These are phyloP conservation scores for Cepaea hortensis DNA, from an alignment of 2,888 invertebrate species.

Conservation along the genomic window DNA sequence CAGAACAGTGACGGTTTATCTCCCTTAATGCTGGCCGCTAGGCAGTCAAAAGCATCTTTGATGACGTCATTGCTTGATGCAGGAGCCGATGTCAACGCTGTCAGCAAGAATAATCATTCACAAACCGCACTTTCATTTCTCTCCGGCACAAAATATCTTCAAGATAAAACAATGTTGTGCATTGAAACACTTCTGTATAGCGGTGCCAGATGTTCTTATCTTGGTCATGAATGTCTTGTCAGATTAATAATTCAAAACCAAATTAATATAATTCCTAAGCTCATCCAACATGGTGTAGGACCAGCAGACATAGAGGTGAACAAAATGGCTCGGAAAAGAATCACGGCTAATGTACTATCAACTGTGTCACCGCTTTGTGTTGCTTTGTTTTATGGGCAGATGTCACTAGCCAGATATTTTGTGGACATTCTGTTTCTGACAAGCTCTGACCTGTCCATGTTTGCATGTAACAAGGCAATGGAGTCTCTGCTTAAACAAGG, in stretches of 20 bases:
- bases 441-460: neutral
- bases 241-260: neutral
- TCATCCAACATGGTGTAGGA: neutral
- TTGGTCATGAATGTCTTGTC: neutral
- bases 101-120: neutral
- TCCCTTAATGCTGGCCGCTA: constrained; percentile 10
- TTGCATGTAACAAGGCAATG: neutral
- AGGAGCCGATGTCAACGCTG: neutral
- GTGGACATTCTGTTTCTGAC: constrained; percentile 7
- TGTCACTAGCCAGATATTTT: neutral
- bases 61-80: neutral
- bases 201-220: neutral
- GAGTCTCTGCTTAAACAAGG: neutral
- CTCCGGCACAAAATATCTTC: neutral
- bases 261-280: neutral
- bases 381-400: neutral
- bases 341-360: neutral
- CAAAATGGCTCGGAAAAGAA: neutral
- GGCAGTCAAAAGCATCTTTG: neutral
- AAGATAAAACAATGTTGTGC: neutral
- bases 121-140: constrained; percentile 2
- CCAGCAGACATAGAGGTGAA: neutral
- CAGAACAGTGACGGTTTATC: neutral
- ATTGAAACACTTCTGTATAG: neutral
- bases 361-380: neutral